Evolutionary conservation across 1,140 invertebrate species (phyloP).

Genomic region (Pteromalus puparum): DNA sequence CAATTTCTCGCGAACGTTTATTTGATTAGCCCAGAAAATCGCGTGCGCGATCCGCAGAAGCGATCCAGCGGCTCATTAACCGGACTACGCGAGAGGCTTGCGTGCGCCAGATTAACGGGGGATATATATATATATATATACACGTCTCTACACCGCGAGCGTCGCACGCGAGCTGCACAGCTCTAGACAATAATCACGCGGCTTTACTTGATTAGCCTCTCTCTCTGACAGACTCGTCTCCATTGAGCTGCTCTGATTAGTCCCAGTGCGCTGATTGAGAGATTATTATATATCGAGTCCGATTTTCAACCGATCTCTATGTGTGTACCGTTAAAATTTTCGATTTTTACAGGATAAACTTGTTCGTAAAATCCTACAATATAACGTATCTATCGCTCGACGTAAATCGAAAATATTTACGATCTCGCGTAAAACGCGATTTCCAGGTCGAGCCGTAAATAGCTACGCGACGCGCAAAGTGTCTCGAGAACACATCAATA

Average conservation of each 20-base stretch:
- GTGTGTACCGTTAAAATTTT: too few relatives aligned
- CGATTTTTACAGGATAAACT: too few relatives aligned
- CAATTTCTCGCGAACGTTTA: conserved; percentile 2
- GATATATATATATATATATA: background rate
- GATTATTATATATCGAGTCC: background rate
- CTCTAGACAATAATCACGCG: background rate
- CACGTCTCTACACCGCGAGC: background rate
- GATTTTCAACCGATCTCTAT: too few relatives aligned
- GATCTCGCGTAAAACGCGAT: background rate
- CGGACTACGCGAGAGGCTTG: background rate
- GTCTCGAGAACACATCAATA: background rate
- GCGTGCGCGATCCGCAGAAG: background rate
- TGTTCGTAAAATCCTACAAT: too few relatives aligned
- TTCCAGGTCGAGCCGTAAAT: background rate
- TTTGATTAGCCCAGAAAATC: background rate
- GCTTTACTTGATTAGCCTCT: background rate
- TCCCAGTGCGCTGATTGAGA: background rate
- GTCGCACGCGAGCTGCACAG: conserved; percentile 9
- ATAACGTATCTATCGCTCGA: too few relatives aligned
- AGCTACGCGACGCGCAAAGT: background rate
- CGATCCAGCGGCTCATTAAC: background rate
- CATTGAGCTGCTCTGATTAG: background rate
- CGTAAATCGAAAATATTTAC: background rate
- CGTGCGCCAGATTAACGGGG: conserved; percentile 19
- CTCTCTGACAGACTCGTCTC: conserved; percentile 6